Percentiles rank a stretch among this genome's conserved stretches.
phyloP scores from a whole-genome alignment of 2,888 invertebrate species.

The Acronicta alni region DNA sequence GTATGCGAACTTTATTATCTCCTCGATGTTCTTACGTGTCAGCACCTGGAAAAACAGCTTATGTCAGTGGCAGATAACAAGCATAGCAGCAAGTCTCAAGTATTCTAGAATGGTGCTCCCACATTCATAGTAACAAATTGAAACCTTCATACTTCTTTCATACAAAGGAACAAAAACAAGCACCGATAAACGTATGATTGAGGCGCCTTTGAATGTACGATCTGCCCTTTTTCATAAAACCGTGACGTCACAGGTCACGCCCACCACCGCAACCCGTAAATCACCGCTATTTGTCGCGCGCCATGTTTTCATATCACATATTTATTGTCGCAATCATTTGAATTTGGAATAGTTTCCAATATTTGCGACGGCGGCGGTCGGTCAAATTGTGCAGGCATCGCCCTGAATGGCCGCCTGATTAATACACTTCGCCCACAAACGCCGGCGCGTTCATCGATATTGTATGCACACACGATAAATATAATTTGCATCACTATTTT shows the following conservation, averaged over 20 bases:
- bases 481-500: conserved; percentile 20
- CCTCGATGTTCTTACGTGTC: conserved; percentile 95
- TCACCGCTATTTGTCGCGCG: conserved; percentile 33
- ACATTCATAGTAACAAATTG: too few relatives aligned
- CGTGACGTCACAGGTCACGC: conserved; percentile 5
- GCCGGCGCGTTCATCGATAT: conserved; percentile 20
- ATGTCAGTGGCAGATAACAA: neutral
- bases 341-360: conserved; percentile 47
- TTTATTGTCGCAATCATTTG: conserved; percentile 31
- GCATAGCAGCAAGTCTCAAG: too few relatives aligned
- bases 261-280: conserved; percentile 23
- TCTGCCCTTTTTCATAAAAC: too few relatives aligned
- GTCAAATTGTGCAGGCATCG: conserved; percentile 29
- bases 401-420: conserved; percentile 46
- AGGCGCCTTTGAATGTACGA: too few relatives aligned
- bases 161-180: too few relatives aligned
- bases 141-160: too few relatives aligned
- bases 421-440: conserved; percentile 43
- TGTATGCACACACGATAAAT: conserved; percentile 18
- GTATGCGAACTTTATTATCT: conserved; percentile 96
- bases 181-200: too few relatives aligned
- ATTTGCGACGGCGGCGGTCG: conserved; percentile 40
- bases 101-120: too few relatives aligned
- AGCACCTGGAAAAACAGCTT: conserved; percentile 89
- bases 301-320: conserved; percentile 32